Percentiles rank a stretch among this genome's conserved stretches.
Conservation (phyloP, 92 coral and sea anemone species). For the Epizoanthus illoricatus region DNA sequence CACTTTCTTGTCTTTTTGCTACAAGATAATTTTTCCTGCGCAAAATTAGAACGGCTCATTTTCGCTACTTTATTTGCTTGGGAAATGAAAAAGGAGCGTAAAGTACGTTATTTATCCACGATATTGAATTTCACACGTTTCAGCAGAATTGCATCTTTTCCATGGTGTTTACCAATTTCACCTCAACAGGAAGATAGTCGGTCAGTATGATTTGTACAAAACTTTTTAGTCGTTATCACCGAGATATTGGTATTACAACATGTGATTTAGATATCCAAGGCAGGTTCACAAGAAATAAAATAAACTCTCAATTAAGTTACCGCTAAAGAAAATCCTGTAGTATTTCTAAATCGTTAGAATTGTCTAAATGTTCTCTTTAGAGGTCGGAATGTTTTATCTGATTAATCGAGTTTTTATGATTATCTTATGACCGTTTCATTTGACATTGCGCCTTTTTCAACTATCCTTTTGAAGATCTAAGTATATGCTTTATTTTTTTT, state of each 20-base stretch:
- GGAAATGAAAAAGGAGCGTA: background rate
- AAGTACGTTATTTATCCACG: background rate
- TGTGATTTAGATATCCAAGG: background rate
- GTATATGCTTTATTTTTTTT: background rate
- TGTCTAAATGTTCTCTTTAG: slow-evolving; percentile 27
- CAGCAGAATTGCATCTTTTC: background rate
- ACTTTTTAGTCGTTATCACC: background rate
- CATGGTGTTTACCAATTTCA: no score
- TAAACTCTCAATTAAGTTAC: slow-evolving; percentile 10
- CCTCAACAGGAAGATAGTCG: no score
- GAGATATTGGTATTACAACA: background rate
- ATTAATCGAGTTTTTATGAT: background rate
- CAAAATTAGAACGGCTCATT: slow-evolving; percentile 37
- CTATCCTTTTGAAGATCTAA: background rate
- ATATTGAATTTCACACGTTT: slow-evolving; percentile 12
- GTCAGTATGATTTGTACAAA: background rate
- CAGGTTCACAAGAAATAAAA: background rate
- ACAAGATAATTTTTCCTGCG: background rate
- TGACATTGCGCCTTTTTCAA: background rate
- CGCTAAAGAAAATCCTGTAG: slow-evolving; percentile 21
- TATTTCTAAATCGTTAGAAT: slow-evolving; percentile 26
- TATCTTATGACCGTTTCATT: background rate
- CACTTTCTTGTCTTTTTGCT: background rate
- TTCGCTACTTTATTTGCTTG: slow-evolving; percentile 46
- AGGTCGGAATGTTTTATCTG: slow-evolving; percentile 12